phyloP scores from a whole-genome alignment of 2,113 vertebrate genomes.

The Indicator indicator region DNA sequence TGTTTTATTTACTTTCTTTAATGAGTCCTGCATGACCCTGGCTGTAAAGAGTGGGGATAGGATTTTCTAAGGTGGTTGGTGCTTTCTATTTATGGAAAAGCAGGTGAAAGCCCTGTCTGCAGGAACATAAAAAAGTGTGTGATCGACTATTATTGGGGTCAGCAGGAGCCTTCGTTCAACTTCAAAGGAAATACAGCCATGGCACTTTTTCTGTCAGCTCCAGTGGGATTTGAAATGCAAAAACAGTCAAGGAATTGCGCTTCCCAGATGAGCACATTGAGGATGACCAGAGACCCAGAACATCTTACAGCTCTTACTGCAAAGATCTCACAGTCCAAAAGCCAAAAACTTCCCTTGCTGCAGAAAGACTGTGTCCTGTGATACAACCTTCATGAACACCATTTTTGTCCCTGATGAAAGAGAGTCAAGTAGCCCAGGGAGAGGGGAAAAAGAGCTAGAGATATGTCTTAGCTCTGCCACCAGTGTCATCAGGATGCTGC shows the following conservation, averaged over 20 bases:
- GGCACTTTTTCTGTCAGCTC: not conserved
- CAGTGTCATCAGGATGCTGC: not conserved
- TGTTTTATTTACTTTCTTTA: slow-evolving; percentile 48
- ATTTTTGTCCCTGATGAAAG: not conserved
- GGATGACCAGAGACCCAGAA: not conserved
- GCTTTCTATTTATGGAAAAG: not conserved
- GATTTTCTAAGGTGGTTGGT: not conserved
- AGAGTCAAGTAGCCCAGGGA: not conserved
- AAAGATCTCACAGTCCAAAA: not conserved
- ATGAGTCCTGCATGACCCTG: not conserved
- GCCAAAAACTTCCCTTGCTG: not conserved
- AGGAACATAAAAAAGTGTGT: not conserved
- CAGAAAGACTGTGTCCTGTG: not conserved
- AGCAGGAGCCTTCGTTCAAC: not conserved
- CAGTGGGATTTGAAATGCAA: not conserved
- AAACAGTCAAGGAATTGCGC: not conserved
- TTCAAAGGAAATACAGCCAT: not conserved
- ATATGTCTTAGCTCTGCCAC: not conserved
- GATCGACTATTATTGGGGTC: not conserved
- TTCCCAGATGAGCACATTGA: not conserved
- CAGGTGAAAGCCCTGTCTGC: not conserved
- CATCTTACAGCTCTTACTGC: not conserved
- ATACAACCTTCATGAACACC: not conserved
- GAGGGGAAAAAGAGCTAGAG: not conserved
- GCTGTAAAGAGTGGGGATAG: not conserved